Conservation (phyloP, 2,113 vertebrate species). For the Atrichornis clamosus region DNA sequence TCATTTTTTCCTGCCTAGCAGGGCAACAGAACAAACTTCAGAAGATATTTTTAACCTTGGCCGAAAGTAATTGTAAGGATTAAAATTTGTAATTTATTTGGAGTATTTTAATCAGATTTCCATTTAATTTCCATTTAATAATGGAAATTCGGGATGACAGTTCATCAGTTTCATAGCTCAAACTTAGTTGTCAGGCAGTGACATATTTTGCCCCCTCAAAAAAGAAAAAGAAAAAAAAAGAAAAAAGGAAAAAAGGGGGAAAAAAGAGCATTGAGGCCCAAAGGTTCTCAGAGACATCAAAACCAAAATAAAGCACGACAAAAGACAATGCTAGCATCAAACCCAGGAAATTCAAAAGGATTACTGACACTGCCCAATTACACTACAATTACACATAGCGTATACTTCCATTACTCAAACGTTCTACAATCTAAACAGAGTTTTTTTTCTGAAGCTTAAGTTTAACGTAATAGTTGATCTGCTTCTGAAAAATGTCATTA, state of each 20-base stretch:
- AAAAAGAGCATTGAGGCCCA: background rate
- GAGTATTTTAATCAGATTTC: constrained; percentile 9
- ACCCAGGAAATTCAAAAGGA: background rate
- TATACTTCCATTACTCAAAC: background rate
- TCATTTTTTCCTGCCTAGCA: background rate
- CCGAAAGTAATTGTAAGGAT: background rate
- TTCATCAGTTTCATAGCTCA: background rate
- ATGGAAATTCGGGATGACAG: constrained; percentile 10
- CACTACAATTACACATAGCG: background rate
- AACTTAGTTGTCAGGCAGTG: background rate
- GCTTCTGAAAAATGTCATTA: constrained; percentile 24
- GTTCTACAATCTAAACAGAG: background rate
- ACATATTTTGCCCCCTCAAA: background rate
- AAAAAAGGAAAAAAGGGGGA: background rate
- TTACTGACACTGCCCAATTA: constrained; percentile 10
- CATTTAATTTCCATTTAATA: constrained; percentile 30
- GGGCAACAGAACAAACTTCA: background rate
- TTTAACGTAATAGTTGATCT: background rate
- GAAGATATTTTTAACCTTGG: background rate
- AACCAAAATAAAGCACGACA: constrained; percentile 9
- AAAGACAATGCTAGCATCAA: background rate
- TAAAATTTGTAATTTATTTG: background rate
- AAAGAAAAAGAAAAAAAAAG: background rate
- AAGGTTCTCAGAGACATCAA: background rate
- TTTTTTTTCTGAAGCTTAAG: background rate